Evolutionary conservation across 2,797 vertebrate species (phyloP).

Genomic region (Pagetopsis macropterus): DNA sequence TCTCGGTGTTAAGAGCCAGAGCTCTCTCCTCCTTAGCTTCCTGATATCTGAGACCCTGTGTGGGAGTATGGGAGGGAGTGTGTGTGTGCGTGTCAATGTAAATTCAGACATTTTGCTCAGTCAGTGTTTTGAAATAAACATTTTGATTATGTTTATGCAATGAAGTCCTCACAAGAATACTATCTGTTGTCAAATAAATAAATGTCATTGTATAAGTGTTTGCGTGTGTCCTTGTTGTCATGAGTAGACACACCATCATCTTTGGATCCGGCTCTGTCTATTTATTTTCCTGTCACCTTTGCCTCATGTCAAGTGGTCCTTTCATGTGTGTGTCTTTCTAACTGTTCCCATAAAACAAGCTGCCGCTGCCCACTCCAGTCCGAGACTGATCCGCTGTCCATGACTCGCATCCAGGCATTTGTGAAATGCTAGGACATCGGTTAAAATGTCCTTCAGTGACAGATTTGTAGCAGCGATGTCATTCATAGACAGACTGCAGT

Average conservation of each 20-base stretch:
- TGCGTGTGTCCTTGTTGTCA: constrained; percentile 5
- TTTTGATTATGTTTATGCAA: not conserved
- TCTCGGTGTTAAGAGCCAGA: not conserved
- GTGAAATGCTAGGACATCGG: constrained; percentile 34
- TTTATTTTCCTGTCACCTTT: constrained; percentile 32
- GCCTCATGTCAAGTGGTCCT: constrained; percentile 17
- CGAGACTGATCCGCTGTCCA: not conserved
- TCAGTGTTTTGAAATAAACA: not conserved
- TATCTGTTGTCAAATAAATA: not conserved
- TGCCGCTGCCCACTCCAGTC: not conserved
- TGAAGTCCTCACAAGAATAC: not conserved
- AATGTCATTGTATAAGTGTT: not conserved
- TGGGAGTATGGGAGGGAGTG: constrained; percentile 1
- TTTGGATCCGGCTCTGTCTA: constrained; percentile 6
- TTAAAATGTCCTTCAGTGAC: constrained; percentile 20
- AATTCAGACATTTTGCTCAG: not conserved
- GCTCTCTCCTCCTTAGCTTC: not conserved
- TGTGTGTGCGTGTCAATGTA: no score
- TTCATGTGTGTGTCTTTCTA: not conserved
- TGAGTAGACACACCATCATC: not conserved
- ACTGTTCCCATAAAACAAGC: constrained; percentile 5
- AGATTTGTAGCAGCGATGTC: constrained; percentile 1
- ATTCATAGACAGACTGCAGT: not conserved
- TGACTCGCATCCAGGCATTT: constrained; percentile 51
- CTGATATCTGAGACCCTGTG: constrained; percentile 28